Evolutionary conservation across 2,888 invertebrate species (phyloP).

Genomic region (Lucinisca nassula): DNA sequence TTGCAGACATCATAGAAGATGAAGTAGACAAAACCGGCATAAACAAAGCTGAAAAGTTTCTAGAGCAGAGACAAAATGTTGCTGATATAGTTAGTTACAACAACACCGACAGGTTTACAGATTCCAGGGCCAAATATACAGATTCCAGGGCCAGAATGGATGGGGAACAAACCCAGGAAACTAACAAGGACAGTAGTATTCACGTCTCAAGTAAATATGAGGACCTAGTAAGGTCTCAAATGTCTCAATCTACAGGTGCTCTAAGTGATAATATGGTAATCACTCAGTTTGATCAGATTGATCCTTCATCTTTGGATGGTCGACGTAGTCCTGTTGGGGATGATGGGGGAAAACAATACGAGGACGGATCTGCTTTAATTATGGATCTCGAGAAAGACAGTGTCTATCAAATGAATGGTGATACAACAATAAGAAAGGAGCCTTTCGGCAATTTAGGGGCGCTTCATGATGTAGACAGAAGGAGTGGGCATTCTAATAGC

Average conservation of each 20-base stretch:
- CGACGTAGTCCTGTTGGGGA: constrained; percentile 79
- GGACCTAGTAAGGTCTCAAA: constrained; percentile 75
- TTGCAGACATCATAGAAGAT: constrained; percentile 78
- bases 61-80: constrained; percentile 50
- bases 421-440: constrained; percentile 6
- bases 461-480: constrained; percentile 66
- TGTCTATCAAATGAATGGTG: constrained; percentile 19
- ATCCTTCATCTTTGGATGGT: constrained; percentile 26
- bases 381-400: constrained; percentile 30
- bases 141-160: constrained; percentile 60
- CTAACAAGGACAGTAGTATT: constrained; percentile 47
- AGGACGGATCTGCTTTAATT: constrained; percentile 64
- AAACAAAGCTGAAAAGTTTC: constrained; percentile 63
- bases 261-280: constrained; percentile 23
- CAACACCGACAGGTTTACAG: too few species aligned
- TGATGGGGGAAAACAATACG: constrained; percentile 73
- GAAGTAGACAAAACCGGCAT: constrained; percentile 66
- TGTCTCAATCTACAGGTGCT: constrained; percentile 64
- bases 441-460: constrained; percentile 45
- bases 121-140: constrained; percentile 16
- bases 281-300: constrained; percentile 12
- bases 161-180: constrained; percentile 1
- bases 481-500: constrained; percentile 16
- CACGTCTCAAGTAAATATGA: constrained; percentile 74
- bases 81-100: constrained; percentile 28